Evolutionary conservation across 1,140 invertebrate genomes (phyloP).

Genomic region (Sinella curviseta): DNA sequence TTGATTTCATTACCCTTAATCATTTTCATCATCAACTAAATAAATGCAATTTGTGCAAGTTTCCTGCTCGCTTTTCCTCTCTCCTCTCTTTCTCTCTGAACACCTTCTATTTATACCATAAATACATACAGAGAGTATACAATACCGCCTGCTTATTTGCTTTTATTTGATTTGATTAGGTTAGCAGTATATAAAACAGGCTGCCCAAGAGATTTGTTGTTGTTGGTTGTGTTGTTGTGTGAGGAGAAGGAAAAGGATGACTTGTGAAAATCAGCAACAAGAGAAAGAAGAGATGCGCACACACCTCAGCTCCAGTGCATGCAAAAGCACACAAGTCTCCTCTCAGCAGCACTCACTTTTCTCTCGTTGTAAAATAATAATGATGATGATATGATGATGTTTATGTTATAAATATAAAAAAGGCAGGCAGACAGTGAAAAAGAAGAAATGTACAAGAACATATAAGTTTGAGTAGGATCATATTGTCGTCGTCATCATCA

Average conservation of each 20-base stretch:
- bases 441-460: not conserved
- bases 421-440: no score
- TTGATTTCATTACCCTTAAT: conserved; percentile 26
- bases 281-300: not conserved
- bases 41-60: conserved; percentile 26
- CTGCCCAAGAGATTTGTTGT: conserved; percentile 15
- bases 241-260: no score
- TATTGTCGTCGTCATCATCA: not conserved
- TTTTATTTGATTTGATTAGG: not conserved
- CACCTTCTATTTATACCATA: no score
- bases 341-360: no score
- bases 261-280: conserved; percentile 13
- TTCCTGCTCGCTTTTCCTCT: conserved; percentile 2
- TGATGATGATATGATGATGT: conserved; percentile 14
- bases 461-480: not conserved
- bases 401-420: not conserved
- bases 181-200: not conserved
- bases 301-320: not conserved
- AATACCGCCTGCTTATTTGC: not conserved
- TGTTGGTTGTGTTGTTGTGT: not conserved
- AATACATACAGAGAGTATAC: not conserved
- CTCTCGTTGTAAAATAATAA: conserved; percentile 5
- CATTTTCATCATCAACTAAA: conserved; percentile 24
- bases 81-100: not conserved
- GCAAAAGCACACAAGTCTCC: not conserved